phyloP scores from a whole-genome alignment of 2,888 invertebrate genomes.

The Cenopis cana region DNA sequence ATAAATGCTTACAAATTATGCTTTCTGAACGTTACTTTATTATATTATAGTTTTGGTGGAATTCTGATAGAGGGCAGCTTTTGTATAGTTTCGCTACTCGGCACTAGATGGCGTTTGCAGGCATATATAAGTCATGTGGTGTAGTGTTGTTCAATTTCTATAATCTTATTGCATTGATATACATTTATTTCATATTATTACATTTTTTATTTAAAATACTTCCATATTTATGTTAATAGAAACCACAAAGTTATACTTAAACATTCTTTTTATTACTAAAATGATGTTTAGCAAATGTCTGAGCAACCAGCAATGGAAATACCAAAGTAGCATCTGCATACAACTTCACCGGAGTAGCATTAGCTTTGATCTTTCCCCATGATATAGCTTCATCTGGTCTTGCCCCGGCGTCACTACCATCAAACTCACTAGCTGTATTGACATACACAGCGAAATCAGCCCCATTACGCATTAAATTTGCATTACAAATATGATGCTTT shows the following conservation, averaged over 20 bases:
- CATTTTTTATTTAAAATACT: slow-evolving; percentile 3
- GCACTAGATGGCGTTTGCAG: slow-evolving; percentile 51
- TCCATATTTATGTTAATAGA: slow-evolving; percentile 32
- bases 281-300: slow-evolving; percentile 95
- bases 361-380: slow-evolving; percentile 98
- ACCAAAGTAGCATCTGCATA: slow-evolving; percentile 97
- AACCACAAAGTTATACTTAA: slow-evolving; percentile 54
- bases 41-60: not conserved
- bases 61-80: slow-evolving; percentile 20
- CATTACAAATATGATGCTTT: slow-evolving; percentile 99
- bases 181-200: too few relatives aligned
- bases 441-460: slow-evolving; percentile 98
- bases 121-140: too few relatives aligned
- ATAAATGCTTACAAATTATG: too few relatives aligned
- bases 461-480: slow-evolving; percentile 99
- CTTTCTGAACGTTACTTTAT: slow-evolving; percentile 15
- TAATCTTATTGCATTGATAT: too few relatives aligned
- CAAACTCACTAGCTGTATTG: slow-evolving; percentile 98
- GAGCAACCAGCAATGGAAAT: slow-evolving; percentile 97
- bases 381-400: slow-evolving; percentile 99
- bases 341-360: slow-evolving; percentile 95
- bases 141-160: too few relatives aligned
- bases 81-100: slow-evolving; percentile 47
- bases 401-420: slow-evolving; percentile 99
- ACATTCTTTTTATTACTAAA: slow-evolving; percentile 83